These are phyloP conservation scores for Tonatia bakeri DNA, from an alignment of 2,113 vertebrate genomes.

Conservation along the genomic window DNA sequence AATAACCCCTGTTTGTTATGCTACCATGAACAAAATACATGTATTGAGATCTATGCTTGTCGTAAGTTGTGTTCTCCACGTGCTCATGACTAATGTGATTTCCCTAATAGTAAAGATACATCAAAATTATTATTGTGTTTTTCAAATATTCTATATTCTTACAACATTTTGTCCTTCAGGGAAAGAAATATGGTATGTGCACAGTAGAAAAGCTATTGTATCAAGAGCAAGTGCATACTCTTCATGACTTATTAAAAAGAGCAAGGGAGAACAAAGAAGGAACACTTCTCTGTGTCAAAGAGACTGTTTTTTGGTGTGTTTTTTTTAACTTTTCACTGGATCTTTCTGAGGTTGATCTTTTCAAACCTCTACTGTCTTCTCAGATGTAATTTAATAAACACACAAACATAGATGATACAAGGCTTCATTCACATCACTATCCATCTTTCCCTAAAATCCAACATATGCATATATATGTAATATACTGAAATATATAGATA, in stretches of 20 bases:
- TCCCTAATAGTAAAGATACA: neutral
- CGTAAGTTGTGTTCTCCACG: neutral
- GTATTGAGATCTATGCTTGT: neutral
- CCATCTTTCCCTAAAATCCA: neutral
- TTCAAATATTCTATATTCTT: neutral
- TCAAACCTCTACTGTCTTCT: neutral
- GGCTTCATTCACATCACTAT: neutral
- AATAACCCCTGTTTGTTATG: neutral
- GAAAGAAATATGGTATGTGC: neutral
- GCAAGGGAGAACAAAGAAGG: neutral
- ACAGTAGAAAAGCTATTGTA: neutral
- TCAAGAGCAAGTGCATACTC: neutral
- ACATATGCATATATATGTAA: neutral
- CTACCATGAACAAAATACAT: neutral
- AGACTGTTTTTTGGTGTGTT: neutral
- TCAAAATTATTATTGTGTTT: neutral
- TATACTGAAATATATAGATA: neutral
- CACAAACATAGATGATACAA: neutral
- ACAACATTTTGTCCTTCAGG: neutral
- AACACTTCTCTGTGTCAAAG: neutral
- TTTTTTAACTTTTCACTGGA: neutral
- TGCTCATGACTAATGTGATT: neutral
- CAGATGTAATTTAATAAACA: neutral
- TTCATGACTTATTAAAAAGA: neutral
- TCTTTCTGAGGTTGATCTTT: neutral